Conservation (phyloP, 2,888 invertebrate species). For the Scaptomyza tumidula region DNA sequence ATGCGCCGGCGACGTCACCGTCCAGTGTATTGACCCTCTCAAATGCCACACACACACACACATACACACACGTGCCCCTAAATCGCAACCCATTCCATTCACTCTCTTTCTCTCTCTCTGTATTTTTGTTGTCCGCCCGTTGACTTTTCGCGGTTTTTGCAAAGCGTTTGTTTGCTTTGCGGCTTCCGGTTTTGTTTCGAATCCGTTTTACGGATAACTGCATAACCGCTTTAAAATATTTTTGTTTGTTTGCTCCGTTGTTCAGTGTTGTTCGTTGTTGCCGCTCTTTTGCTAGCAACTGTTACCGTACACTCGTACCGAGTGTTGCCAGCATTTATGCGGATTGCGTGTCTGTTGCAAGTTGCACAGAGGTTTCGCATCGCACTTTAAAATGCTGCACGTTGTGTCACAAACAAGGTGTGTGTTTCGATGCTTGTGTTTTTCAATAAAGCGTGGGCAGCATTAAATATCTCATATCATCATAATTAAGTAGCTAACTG, state of each 20-base stretch:
- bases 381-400: constrained; percentile 12
- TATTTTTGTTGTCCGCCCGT: constrained; percentile 8
- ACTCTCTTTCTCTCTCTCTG: not conserved
- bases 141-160: constrained; percentile 73
- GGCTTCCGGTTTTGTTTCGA: constrained; percentile 74
- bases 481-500: constrained; percentile 34
- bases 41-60: constrained; percentile 40
- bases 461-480: constrained; percentile 27
- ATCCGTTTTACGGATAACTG: constrained; percentile 67
- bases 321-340: constrained; percentile 21
- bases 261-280: constrained; percentile 1
- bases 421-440: not conserved
- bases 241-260: constrained; percentile 28
- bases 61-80: constrained; percentile 26
- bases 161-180: constrained; percentile 77
- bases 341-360: constrained; percentile 11
- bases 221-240: constrained; percentile 67
- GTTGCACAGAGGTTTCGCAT: constrained; percentile 1
- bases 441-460: constrained; percentile 22
- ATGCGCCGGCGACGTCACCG: constrained; percentile 57
- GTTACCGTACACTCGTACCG: constrained; percentile 15
- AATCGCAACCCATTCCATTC: constrained; percentile 8
- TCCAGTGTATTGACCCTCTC: constrained; percentile 76
- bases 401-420: not conserved
- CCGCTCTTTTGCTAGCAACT: constrained; percentile 17